phyloP scores from a whole-genome alignment of 2,888 invertebrate genomes.

The Neoitamus cyanurus region DNA sequence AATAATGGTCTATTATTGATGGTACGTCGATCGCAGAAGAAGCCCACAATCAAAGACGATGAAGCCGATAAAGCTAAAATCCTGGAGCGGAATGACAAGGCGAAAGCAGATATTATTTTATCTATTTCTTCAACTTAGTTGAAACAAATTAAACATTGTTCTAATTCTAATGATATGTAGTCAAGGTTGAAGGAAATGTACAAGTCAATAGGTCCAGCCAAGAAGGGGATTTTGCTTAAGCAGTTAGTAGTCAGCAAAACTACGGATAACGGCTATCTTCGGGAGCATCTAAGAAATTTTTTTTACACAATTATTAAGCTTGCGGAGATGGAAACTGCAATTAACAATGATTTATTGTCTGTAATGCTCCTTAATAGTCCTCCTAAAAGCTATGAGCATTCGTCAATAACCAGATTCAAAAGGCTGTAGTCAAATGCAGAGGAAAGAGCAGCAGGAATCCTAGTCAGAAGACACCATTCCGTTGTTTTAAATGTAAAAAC shows the following conservation, averaged over 20 bases:
- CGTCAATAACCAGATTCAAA: too few relatives aligned
- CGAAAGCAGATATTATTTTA: constrained; percentile 53
- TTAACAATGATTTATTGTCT: constrained; percentile 58
- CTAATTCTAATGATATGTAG: constrained; percentile 60
- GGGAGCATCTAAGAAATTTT: constrained; percentile 59
- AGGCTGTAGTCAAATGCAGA: too few relatives aligned
- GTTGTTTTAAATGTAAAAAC: too few relatives aligned
- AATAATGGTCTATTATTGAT: neutral
- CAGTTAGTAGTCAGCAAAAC: constrained; percentile 59
- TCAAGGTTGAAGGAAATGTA: constrained; percentile 59
- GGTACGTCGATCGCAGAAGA: neutral
- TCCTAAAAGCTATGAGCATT: constrained; percentile 53
- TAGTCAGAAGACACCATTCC: too few relatives aligned
- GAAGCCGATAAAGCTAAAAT: neutral
- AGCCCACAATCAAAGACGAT: neutral
- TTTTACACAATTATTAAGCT: constrained; percentile 61
- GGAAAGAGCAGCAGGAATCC: too few relatives aligned
- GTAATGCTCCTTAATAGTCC: constrained; percentile 61
- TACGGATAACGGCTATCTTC: constrained; percentile 58
- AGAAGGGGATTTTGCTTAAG: constrained; percentile 63
- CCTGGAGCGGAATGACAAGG: constrained; percentile 51
- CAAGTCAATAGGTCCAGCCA: constrained; percentile 62
- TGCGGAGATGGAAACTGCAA: constrained; percentile 57
- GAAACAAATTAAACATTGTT: constrained; percentile 58
- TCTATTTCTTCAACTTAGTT: constrained; percentile 56